phyloP scores from a whole-genome alignment of 2,113 vertebrate genomes.

The Phylloscopus trochilus region DNA sequence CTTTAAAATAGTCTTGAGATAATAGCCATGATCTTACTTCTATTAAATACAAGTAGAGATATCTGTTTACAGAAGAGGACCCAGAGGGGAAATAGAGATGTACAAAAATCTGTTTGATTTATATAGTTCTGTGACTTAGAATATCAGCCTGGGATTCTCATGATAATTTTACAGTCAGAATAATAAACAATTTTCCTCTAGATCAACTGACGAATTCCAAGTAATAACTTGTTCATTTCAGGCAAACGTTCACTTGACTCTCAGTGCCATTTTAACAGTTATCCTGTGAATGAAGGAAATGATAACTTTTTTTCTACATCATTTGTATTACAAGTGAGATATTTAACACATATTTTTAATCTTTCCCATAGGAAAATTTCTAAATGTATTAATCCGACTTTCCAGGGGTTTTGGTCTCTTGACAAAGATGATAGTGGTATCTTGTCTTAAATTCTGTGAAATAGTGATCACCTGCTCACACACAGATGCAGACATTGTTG shows the following conservation, averaged over 20 bases:
- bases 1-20: background rate
- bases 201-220: background rate
- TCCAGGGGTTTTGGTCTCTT: background rate
- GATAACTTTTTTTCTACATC: background rate
- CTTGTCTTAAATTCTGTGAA: constrained; percentile 1
- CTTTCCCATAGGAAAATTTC: background rate
- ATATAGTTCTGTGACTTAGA: background rate
- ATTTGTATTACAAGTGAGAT: background rate
- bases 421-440: background rate
- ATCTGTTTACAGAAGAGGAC: background rate
- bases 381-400: constrained; percentile 19
- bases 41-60: background rate
- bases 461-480: constrained; percentile 13
- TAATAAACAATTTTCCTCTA: background rate
- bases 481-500: constrained; percentile 7
- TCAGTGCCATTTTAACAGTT: background rate
- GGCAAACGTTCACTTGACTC: background rate
- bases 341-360: background rate
- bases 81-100: background rate
- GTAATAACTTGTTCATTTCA: background rate
- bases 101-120: background rate
- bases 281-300: background rate
- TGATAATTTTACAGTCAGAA: background rate
- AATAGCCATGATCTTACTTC: background rate
- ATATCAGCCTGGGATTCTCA: background rate